Conservation (phyloP, 2,888 invertebrate species). For the Sinhomidia bicolor region DNA sequence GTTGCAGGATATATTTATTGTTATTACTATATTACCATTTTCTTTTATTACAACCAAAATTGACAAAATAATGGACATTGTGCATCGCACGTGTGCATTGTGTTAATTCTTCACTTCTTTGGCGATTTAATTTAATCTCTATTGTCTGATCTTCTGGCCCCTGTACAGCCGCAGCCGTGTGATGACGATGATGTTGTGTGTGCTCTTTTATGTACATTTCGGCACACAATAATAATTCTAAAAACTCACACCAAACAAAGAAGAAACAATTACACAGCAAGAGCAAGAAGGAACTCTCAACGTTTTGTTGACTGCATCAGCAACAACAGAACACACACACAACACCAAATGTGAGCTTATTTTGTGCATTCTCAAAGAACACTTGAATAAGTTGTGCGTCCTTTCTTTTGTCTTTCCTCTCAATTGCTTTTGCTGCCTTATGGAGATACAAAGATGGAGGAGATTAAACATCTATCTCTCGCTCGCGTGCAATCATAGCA, state of each 20-base stretch:
- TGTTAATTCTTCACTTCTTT: slow-evolving; percentile 50
- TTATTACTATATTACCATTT: slow-evolving; percentile 45
- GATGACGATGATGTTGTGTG: neutral
- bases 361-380: neutral
- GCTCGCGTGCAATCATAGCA: slow-evolving; percentile 22
- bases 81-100: slow-evolving; percentile 67
- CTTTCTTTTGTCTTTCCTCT: slow-evolving; percentile 67
- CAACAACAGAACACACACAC: neutral
- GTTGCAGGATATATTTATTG: neutral
- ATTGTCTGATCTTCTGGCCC: slow-evolving; percentile 53
- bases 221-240: slow-evolving; percentile 27
- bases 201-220: slow-evolving; percentile 27
- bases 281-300: slow-evolving; percentile 30
- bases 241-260: slow-evolving; percentile 53
- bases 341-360: slow-evolving; percentile 17
- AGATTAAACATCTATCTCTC: too few relatives aligned
- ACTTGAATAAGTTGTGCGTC: slow-evolving; percentile 38
- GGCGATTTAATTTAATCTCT: slow-evolving; percentile 63
- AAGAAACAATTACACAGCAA: slow-evolving; percentile 49
- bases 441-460: slow-evolving; percentile 60
- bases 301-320: slow-evolving; percentile 25
- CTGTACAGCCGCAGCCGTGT: neutral
- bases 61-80: slow-evolving; percentile 55
- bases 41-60: neutral
- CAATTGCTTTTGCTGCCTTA: slow-evolving; percentile 60